These are phyloP conservation scores for Adelges cooleyi DNA, from an alignment of 1,140 invertebrate genomes.

Conservation along the genomic window DNA sequence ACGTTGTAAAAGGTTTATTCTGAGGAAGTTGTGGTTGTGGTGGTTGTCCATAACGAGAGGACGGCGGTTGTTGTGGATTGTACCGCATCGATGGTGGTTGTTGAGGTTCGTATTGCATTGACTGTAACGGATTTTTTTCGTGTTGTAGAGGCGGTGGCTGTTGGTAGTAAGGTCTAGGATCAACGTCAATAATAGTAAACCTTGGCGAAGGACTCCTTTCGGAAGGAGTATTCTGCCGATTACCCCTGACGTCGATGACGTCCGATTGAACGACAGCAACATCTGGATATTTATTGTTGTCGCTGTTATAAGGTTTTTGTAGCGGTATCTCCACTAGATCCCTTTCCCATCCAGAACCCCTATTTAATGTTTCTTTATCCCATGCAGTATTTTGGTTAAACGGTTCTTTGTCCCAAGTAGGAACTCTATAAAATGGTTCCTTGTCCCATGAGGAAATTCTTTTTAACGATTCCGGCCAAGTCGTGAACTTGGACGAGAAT, in stretches of 20 bases:
- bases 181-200: slow-evolving; percentile 8
- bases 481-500: slow-evolving; percentile 8
- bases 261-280: slow-evolving; percentile 2
- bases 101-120: neutral
- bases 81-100: neutral
- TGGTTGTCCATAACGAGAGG: neutral
- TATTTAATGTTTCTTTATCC: neutral
- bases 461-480: slow-evolving; percentile 10
- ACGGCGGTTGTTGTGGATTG: neutral
- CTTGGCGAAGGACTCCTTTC: too few relatives aligned
- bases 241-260: slow-evolving; percentile 10
- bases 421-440: neutral
- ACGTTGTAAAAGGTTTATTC: neutral
- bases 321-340: slow-evolving; percentile 10
- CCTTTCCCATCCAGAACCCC: neutral
- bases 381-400: neutral
- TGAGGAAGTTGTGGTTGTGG: neutral
- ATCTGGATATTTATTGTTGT: neutral
- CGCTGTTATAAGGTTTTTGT: neutral
- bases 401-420: neutral
- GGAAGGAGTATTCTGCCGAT: neutral
- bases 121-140: neutral
- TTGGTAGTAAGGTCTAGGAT: neutral
- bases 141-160: neutral
- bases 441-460: neutral